Evolutionary conservation across 2,888 invertebrate species (phyloP).

Genomic region (Philereme transversata): DNA sequence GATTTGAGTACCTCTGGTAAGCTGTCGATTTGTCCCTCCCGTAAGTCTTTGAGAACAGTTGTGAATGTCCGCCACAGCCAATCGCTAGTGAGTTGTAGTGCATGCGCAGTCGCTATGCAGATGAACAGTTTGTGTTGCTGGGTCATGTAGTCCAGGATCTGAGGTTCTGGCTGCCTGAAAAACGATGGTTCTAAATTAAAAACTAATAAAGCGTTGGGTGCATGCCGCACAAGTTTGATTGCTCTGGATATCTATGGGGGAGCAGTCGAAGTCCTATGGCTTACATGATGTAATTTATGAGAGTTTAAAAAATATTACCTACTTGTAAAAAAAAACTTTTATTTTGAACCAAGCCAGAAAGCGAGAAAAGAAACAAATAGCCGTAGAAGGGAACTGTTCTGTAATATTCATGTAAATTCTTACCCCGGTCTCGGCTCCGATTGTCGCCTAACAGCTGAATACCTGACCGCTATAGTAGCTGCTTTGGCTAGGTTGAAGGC

Average conservation of each 20-base stretch:
- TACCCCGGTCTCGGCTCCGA: constrained; percentile 92
- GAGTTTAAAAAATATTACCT: too few relatives aligned
- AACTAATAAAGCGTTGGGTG: too few relatives aligned
- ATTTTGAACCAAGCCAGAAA: too few relatives aligned
- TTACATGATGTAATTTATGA: too few relatives aligned
- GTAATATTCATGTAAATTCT: constrained; percentile 35
- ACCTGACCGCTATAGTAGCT: constrained; percentile 93
- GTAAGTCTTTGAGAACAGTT: constrained; percentile 88
- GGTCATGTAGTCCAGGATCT: constrained; percentile 95
- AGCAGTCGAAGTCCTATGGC: too few relatives aligned
- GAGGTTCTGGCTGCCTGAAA: constrained; percentile 90
- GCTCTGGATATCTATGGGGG: too few relatives aligned
- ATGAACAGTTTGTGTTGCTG: constrained; percentile 97
- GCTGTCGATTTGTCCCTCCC: constrained; percentile 89
- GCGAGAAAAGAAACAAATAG: neutral
- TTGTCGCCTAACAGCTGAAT: constrained; percentile 95
- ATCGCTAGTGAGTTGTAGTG: constrained; percentile 87
- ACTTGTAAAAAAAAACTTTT: too few relatives aligned
- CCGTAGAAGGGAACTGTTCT: too few relatives aligned
- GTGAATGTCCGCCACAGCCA: constrained; percentile 93
- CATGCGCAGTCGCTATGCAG: constrained; percentile 90
- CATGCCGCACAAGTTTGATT: too few relatives aligned
- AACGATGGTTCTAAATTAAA: neutral
- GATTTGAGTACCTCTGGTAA: constrained; percentile 88
- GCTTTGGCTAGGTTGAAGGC: constrained; percentile 91